phyloP scores from a whole-genome alignment of 2,888 invertebrate genomes.

The Ormyrus nitidulus region DNA sequence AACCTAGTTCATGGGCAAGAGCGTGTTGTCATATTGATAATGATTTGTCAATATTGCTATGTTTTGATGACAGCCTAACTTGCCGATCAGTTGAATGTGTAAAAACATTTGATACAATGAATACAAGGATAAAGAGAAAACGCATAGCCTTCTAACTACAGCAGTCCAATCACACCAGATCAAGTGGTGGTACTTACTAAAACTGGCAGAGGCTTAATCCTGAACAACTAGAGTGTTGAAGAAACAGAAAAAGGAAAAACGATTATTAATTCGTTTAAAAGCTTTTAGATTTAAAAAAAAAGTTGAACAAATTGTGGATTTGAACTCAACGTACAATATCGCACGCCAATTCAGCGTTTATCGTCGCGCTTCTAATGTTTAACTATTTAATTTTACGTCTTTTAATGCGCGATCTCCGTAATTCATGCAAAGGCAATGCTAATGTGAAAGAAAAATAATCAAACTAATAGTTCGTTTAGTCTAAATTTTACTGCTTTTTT shows the following conservation, averaged over 20 bases:
- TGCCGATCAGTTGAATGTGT: conserved; percentile 51
- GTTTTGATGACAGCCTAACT: conserved; percentile 35
- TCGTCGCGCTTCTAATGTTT: conserved; percentile 57
- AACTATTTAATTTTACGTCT: conserved; percentile 18
- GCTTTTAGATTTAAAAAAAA: conserved; percentile 43
- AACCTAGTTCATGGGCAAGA: conserved; percentile 41
- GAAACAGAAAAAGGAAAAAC: conserved; percentile 75
- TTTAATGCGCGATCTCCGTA: conserved; percentile 57
- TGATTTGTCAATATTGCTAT: conserved; percentile 35
- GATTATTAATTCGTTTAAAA: conserved; percentile 67
- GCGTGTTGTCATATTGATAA: conserved; percentile 41
- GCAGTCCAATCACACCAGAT: conserved; percentile 77
- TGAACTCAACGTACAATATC: conserved; percentile 60
- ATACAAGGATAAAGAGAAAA: conserved; percentile 63
- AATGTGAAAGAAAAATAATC: conserved; percentile 19
- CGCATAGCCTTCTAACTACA: conserved; percentile 76
- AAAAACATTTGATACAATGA: conserved; percentile 53
- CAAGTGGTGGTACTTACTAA: conserved; percentile 91
- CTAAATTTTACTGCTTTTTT: conserved; percentile 10
- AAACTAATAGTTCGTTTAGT: conserved; percentile 27
- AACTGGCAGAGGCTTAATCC: conserved; percentile 98
- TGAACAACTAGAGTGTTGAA: conserved; percentile 91
- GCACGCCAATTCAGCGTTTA: conserved; percentile 55
- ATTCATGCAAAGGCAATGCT: conserved; percentile 58
- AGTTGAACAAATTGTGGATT: conserved; percentile 49